Evolutionary conservation across 1,140 invertebrate genomes (phyloP), one percentile per base, ranked within the genome.

Genomic region (Panagrolaimus sp.): DNA sequence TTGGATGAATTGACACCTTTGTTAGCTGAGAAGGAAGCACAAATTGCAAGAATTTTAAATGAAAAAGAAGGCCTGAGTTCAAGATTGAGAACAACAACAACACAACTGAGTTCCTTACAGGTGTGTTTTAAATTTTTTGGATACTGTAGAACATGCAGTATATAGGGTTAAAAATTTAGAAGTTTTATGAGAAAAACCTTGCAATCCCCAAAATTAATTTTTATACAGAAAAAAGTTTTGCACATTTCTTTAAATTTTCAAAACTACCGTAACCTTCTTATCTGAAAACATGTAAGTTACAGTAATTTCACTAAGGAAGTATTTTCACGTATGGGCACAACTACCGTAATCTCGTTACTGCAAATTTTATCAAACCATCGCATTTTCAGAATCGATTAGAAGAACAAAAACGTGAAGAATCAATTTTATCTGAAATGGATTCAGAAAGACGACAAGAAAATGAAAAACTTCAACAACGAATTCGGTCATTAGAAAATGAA

Each of bases 1-100:
- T 38, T 78, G 21, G 76, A 78, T 48, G 78, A 74, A 24, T 64
- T 78, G 38, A 80, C 76, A 10, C 76, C 76, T 2, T 44, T 76
- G 45, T 46, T 78, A 17, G 76, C 76, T 10, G 77, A 76, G 46
- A 79, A 78, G 52, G 78, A 78, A 52, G 76, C 74, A 32, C 55
- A 72, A 66, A 73, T 79, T 12, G 55, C 74, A 26, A 55, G 58
- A 62, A 45, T 78, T 47, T 68, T 69, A 62, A 69, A 70, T 38
- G 77, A 78, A 64, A 70, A 63, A 43, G 70, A 72, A 43, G 67
- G 32, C 6, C 43, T 72, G 1, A 65, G 48, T 24, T 47, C 52
- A 12, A 55, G 75, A 65, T 52, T 77, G 24, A 58, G 73, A 38
- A 26, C 62, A 21, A 68, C 73, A 10, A 67, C 69, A 38, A 71